Base-by-base conservation (phyloP, 2,113 vertebrate genomes). In the Takifugu flavidus region DNA sequence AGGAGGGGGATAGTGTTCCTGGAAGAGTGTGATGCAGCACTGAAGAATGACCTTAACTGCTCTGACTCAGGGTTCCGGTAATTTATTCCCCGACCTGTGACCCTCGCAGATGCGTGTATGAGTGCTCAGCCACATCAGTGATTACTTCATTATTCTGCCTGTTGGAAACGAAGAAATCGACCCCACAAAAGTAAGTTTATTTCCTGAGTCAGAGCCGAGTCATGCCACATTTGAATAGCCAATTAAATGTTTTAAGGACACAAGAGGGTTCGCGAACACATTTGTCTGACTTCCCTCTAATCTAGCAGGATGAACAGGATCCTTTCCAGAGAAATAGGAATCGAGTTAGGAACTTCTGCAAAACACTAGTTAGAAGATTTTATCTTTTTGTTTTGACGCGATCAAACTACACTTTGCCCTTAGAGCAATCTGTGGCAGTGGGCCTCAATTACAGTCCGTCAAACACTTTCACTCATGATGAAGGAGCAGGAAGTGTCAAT, bases 21-120 rank as follows among this genome's bases (percentile, higher is more conserved):
- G 86, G 84, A 84, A 89, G 78, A 10, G 63, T 29, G 45, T 89
- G 88, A 91, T 72, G 62, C 74, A 80, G 84, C 71, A 72, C 62
- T 71, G 64, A 83, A 83, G 82, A 84, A 90, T 80, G 72, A 68
- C 59, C 67, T 27, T n/a, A 67, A 84, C 58, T 0, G 12, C 67
- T 68, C 64, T 87, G 78, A 88, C 69, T 86, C 77, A 88, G 72
- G 74, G 68, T 77, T 79, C 65, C 74, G 75, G 45, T 13, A 56
- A 46, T 67, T 49, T 66, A 43, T 46, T 66, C 31, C 62, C 44
- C 69, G 61, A 78, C 47, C 58, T 53, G 61, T 47, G 56, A 27
- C 53, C 62, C 46, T n/a, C 46, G n/a, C 14, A 49, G 4, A 49
- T 10, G n/a, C 4, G 6, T n/a, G 5, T n/a, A 46, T 13, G 25